Conservation (phyloP, 1,140 invertebrate species). For the Limonius californicus region DNA sequence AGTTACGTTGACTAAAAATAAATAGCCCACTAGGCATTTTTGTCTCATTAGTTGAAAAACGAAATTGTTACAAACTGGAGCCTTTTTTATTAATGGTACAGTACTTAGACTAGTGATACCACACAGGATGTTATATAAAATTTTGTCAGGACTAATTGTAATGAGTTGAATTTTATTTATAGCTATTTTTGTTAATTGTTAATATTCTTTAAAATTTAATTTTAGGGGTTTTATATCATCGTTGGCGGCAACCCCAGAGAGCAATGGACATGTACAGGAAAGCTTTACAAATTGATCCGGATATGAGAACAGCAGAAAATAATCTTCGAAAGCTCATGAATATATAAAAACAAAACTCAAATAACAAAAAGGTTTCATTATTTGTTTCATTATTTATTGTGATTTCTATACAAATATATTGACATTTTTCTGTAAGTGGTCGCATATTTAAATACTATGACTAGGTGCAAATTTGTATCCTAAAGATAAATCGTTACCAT, state of each 20-base stretch:
- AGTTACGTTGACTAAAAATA: no score
- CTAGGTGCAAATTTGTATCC: no score
- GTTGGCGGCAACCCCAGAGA: slow-evolving; percentile 76
- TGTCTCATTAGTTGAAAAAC: no score
- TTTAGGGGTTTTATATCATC: slow-evolving; percentile 88
- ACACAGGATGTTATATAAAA: no score
- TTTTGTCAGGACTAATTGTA: no score
- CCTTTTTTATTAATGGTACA: no score
- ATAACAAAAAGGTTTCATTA: neutral
- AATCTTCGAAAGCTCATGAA: slow-evolving; percentile 58
- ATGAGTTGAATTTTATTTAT: no score
- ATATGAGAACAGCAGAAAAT: slow-evolving; percentile 58
- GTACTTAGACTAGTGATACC: no score
- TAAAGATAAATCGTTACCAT: no score
- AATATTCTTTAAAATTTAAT: slow-evolving; percentile 37
- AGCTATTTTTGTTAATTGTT: no score
- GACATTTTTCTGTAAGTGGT: slow-evolving; percentile 16
- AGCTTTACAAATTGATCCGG: slow-evolving; percentile 70
- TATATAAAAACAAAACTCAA: slow-evolving; percentile 17
- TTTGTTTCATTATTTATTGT: slow-evolving; percentile 19
- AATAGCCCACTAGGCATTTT: no score
- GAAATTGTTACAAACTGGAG: no score
- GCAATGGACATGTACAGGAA: slow-evolving; percentile 73
- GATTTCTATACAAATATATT: slow-evolving; percentile 31
- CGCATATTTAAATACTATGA: neutral